Evolutionary conservation across 2,113 vertebrate genomes (phyloP).

Genomic region (Amazona guildingii): DNA sequence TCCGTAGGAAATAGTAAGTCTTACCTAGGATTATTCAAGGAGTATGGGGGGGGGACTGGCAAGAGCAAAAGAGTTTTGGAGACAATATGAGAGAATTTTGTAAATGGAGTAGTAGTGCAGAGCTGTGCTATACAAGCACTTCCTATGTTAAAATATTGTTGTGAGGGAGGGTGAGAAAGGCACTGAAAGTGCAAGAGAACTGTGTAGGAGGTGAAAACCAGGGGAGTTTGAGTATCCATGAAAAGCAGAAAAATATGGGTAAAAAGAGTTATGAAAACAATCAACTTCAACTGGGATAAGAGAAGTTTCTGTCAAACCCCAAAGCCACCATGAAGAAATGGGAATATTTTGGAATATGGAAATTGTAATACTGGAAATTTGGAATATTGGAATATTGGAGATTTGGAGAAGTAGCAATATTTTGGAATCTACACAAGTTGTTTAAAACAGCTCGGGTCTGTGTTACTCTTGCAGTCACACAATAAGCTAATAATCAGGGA

Average conservation of each 20-base stretch:
- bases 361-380: neutral
- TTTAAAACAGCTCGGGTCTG: neutral
- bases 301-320: neutral
- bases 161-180: neutral
- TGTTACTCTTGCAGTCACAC: neutral
- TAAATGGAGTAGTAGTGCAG: conserved; percentile 38
- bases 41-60: neutral
- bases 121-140: conserved; percentile 1
- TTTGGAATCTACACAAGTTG: neutral
- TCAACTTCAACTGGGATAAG: neutral
- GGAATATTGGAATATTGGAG: neutral
- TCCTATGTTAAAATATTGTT: conserved; percentile 19
- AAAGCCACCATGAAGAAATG: neutral
- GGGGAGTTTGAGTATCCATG: neutral
- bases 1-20: neutral
- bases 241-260: neutral
- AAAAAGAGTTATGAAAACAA: neutral
- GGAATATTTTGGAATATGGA: neutral
- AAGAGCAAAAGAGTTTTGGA: neutral
- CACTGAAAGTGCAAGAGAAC: neutral
- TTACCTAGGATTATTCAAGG: conserved; percentile 2
- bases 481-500: neutral
- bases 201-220: neutral
- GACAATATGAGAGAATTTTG: neutral
- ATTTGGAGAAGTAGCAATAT: neutral